Base-by-base conservation (phyloP, 2,888 invertebrate genomes). In the Lydus trimaculatus region DNA sequence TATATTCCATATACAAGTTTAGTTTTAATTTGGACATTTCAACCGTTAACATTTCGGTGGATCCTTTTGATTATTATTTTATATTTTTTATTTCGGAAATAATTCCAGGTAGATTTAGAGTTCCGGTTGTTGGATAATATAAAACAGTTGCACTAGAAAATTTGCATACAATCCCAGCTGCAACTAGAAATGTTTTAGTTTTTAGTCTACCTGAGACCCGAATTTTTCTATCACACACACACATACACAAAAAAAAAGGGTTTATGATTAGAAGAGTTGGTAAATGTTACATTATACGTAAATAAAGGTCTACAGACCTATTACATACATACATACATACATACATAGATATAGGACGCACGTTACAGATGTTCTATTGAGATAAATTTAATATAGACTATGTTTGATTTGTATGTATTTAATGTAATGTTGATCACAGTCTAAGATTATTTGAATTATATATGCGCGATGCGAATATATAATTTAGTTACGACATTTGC, bases 401-500 rank as follows among this genome's bases (percentile, higher is more conserved):
- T 70, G 61, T 20, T 20, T n/a, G 61, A 61, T 61, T 58, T 64
- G 33, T 36, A 9, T 39, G 39, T 48, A 64, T 62, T 58, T 64
- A 60, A 65, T 73, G 63, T 48, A 43, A 58, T 65, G 52, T 65
- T 52, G 64, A 62, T 72, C 69, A 73, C 72, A 67, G 65, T 72
- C 72, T 72, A 66, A 73, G 61, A 43, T 56, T 43, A 43, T 43
- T 71, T 76, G 80, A 83, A 84, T 83, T 83, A 84, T 82, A 82
- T 83, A 84, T 83, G 83, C 83, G 81, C 82, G 79, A 78, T 83
- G 81, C 80, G 83, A 83, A 82, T 82, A 82, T 79, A 83, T 84
- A 83, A 84, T 84, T 84, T 83, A 82, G 84, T 84, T 83, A 82
- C 81, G 77, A 81, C 83, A 84, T 84, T 84, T 84, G 84, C 84